phyloP scores from a whole-genome alignment of 2,888 invertebrate genomes.

The Agriopis leucophaearia region DNA sequence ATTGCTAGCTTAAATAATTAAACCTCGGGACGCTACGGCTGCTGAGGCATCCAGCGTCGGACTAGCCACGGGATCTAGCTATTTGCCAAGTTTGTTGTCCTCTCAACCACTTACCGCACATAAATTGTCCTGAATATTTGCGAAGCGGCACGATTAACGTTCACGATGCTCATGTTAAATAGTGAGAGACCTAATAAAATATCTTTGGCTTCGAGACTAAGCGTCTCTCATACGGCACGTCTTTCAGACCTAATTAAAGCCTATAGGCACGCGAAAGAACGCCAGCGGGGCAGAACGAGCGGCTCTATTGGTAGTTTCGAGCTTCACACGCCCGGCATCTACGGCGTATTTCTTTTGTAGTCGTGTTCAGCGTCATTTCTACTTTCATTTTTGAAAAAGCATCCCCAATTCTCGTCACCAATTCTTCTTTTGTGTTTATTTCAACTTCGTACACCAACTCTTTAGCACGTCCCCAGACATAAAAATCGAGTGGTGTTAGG shows the following conservation, averaged over 20 bases:
- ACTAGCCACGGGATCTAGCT: constrained; percentile 1
- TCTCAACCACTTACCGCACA: constrained; percentile 12
- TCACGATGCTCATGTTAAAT: constrained; percentile 6
- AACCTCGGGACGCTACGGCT: not conserved
- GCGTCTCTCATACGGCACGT: constrained; percentile 20
- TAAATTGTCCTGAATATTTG: constrained; percentile 30
- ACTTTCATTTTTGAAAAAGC: too few relatives aligned
- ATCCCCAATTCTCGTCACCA: too few relatives aligned
- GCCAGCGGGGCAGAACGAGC: constrained; percentile 45
- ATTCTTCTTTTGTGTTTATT: too few relatives aligned
- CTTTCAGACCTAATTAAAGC: constrained; percentile 70
- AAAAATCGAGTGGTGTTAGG: too few relatives aligned
- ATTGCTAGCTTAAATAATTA: not conserved
- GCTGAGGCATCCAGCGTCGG: not conserved
- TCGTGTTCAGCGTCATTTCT: too few relatives aligned
- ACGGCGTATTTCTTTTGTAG: too few relatives aligned
- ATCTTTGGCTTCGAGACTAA: constrained; percentile 26
- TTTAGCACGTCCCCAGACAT: too few relatives aligned
- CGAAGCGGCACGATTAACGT: constrained; percentile 14
- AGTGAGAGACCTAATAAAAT: constrained; percentile 38
- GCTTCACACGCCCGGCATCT: too few relatives aligned
- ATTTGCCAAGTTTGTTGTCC: constrained; percentile 18
- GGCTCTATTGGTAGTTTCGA: constrained; percentile 43
- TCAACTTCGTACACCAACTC: too few relatives aligned
- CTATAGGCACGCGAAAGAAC: constrained; percentile 54